A percentile compares a stretch with the other conserved stretches of the same genome.
These are phyloP conservation scores for Halichoerus grypus DNA, from an alignment of 2,113 vertebrate genomes.

Conservation along the genomic window DNA sequence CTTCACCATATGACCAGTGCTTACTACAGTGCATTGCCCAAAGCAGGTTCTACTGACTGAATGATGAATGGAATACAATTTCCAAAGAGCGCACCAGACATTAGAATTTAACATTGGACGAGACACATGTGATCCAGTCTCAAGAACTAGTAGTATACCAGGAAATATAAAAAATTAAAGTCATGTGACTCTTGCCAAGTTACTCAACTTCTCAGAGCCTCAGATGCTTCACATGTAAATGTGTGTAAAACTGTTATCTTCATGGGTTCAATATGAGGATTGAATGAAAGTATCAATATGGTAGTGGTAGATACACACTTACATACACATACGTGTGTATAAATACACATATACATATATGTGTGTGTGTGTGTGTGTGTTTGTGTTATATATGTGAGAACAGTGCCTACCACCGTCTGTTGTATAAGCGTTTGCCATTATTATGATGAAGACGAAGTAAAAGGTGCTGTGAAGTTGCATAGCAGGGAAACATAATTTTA, in stretches of 20 bases:
- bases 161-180: neutral
- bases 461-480: neutral
- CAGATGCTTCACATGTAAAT: neutral
- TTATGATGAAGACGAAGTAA: neutral
- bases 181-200: neutral
- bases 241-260: neutral
- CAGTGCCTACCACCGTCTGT: neutral
- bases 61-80: neutral
- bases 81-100: neutral
- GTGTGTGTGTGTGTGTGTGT: neutral
- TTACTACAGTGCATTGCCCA: neutral
- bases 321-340: neutral
- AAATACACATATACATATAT: neutral
- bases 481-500: slow-evolving; percentile 30
- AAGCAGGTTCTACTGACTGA: neutral
- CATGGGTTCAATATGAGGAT: neutral
- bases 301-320: neutral
- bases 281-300: neutral
- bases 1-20: neutral
- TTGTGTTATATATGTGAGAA: neutral
- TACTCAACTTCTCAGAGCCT: neutral
- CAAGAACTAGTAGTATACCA: neutral
- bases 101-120: neutral
- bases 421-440: neutral
- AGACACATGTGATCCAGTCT: neutral